Evolutionary conservation across 2,888 invertebrate genomes (phyloP), one percentile per base, ranked within the genome.

Genomic region (Micoletzkya japonica): DNA sequence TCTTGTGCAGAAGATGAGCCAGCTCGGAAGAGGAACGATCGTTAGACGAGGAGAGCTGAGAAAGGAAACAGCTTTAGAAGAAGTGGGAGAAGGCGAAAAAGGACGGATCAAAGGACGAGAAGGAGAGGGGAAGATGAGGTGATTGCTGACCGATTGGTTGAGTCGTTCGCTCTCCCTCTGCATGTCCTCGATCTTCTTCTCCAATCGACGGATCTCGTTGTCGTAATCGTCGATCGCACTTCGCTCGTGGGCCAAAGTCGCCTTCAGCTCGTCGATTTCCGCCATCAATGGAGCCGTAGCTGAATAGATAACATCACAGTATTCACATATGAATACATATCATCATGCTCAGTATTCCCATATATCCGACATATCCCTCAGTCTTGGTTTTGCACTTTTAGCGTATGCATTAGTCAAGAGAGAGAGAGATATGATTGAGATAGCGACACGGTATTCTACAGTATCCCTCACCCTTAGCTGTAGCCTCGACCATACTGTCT

Each of bases 211-310:
- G 1, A 59, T 26, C 24, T 71, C 60, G 37, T 69, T 57, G 34
- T 71, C 71, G 30, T n/a, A 34, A 17, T 72, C 73, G 28, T 73
- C 73, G 2, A 71, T 63, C 6, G 44, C 24, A 14, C 20, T 50
- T 17, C 69, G 60, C 44, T 74, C 74, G 6, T 50, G 28, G 24
- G 44, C 30, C 32, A 74, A 49, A 7, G 67, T 58, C 14, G 37
- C 24, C 67, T 74, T 72, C 58, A 74, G 59, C 3, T 74, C 74
- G 14, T 56, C 63, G 32, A 74, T 56, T 54, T 74, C 74, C 32
- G 68, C 72, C 37, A 73, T 36, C 2, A 74, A 63, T 6, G 74
- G 74, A 34, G 72, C 71, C 30, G 63, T 72, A 4, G 74, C 74
- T 74, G 59, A 44, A 70, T n/a, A n/a, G n/a, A n/a, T n/a, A n/a